Evolutionary conservation across 2,113 vertebrate genomes (phyloP), one percentile per base, ranked within the genome.

Genomic region (Thalassarche chlororhynchos): DNA sequence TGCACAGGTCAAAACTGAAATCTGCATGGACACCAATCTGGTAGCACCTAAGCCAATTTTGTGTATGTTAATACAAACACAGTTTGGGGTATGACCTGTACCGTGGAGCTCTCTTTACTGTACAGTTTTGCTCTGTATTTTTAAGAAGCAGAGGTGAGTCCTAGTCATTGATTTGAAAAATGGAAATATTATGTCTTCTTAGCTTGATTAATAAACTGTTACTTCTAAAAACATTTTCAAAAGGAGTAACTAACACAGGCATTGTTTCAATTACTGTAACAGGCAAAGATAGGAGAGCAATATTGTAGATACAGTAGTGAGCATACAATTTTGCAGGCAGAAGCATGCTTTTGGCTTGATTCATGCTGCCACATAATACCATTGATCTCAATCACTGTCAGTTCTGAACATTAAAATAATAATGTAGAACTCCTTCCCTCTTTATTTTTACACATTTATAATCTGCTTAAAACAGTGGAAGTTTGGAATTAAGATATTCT

Each of bases 371-470:
- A 88, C 86, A 42, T 82, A 87, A 89, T 90, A 85, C 81, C 71
- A 66, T 72, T 91, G 92, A 97, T 96, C 93, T 97, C 95, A 93
- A 96, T 96, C 93, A 95, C 95, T 93, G 89, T 93, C 89, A 95
- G 40, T 85, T 72, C 64, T 93, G 89, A 94, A 62, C 46, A 55
- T 96, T 86, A 85, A 95, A 96, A 95, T 93, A 83, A 80, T 92
- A 95, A 95, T 62, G 79, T 83, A 82, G 74, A 89, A 72, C 84
- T 87, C 54, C 49, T 89, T 93, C 71, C 62, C 36, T 89, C 77
- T 79, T 84, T 78, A 72, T 76, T 95, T 94, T 92, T 76, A 46
- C 42, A 58, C 42, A 34, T 87, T 83, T 93, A 70, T 62, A 46
- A 85, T 69, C 57, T 84, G 40, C 72, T 83, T 87, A 85, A 93